Evolutionary conservation across 2,113 vertebrate species (phyloP).

Genomic region (Notiomystis cincta): DNA sequence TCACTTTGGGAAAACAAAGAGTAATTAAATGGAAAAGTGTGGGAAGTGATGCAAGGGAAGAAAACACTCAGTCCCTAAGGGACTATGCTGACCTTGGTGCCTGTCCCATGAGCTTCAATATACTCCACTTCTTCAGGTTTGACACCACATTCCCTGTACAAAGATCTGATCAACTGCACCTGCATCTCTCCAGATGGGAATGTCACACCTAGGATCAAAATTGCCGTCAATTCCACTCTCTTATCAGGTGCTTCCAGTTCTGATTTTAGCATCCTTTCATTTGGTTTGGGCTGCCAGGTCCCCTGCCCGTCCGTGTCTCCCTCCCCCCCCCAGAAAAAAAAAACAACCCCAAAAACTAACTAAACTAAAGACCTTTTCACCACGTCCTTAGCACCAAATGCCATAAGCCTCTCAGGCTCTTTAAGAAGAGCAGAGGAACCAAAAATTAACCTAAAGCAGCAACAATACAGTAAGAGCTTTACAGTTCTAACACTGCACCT

Average conservation of each 20-base stretch:
- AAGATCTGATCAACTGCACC: conserved; percentile 74
- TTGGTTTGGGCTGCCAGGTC: neutral
- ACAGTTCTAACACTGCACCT: neutral
- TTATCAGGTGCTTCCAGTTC: neutral
- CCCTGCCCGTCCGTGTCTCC: too few species aligned
- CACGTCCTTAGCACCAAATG: neutral
- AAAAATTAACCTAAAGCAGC: neutral
- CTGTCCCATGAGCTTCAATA: conserved; percentile 93
- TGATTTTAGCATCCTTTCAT: neutral
- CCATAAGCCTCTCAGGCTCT: neutral
- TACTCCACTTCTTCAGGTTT: conserved; percentile 85
- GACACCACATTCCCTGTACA: conserved; percentile 77
- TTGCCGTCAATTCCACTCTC: neutral
- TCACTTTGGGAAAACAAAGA: neutral
- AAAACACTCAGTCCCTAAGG: neutral
- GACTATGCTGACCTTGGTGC: conserved; percentile 84
- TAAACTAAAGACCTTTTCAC: neutral
- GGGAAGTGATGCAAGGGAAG: neutral
- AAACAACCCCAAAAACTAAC: neutral
- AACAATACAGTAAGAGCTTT: neutral
- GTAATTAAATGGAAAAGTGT: neutral
- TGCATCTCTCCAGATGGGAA: conserved; percentile 92
- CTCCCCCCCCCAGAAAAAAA: neutral
- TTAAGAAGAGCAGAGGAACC: neutral
- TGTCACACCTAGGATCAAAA: conserved; percentile 82